Base-by-base conservation (phyloP, 2,888 invertebrate species). In the Polietes domitor region DNA sequence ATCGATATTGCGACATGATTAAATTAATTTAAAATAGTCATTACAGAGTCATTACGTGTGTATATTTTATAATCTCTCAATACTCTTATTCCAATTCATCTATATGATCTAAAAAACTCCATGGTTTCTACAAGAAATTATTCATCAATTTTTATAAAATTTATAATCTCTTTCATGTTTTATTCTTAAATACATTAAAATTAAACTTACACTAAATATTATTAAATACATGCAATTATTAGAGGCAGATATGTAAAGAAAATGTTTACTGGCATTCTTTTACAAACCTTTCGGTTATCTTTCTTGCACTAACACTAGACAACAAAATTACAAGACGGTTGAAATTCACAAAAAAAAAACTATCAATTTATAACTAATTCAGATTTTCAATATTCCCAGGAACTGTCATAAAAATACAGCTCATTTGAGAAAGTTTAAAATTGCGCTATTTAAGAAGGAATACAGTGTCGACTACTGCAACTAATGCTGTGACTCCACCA, bases 401-500 rank as follows among this genome's bases (percentile, higher is more conserved):
- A n/a, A 47, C 47, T 47, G 47, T 47, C 47, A 2, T 47, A 47
- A n/a, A n/a, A 12, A 41, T 41, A 41, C 41, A 41, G 41, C 10
- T 12, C 41, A 12, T 12, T 41, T 41, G 12, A 41, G 12, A 41
- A 41, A 9, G 12, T 9, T 12, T 9, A 12, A 41, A 41, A 12
- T 7, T 12, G 32, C 9, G 10, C 15, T 58, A 7, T 12, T 6
- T 41, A 41, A 41, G 41, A 41, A n/a, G n/a, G n/a, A n/a, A n/a
- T n/a, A n/a, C n/a, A n/a, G n/a, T n/a, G n/a, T n/a, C n/a, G n/a
- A n/a, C 17, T 7, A 0, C 32, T 28, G 9, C 15, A 28, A 58
- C 77, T 90, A 90, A 80, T 90, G 90, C 78, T 91, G 91, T 1
- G 90, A 90, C 85, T 90, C 90, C 43, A 90, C 88, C 26, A 88